Evolutionary conservation across 2,113 vertebrate genomes (phyloP).

Genomic region (Asarcornis scutulata): DNA sequence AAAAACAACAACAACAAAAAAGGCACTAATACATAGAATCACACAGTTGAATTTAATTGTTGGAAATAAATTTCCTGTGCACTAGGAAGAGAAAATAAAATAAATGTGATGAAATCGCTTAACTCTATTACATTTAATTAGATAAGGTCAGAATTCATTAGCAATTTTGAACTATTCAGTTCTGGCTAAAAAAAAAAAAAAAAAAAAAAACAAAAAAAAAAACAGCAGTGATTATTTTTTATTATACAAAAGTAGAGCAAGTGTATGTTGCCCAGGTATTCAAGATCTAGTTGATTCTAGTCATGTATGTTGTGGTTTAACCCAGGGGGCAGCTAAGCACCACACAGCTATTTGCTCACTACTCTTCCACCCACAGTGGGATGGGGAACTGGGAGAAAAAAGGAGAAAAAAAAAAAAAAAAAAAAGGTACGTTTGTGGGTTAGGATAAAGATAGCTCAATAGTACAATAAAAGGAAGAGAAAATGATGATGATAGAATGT

Average conservation of each 20-base stretch:
- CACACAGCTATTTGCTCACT: too few species aligned
- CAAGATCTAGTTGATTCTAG: not conserved
- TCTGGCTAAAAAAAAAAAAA: not conserved
- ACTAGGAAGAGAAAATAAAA: slow-evolving; percentile 9
- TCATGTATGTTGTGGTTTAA: not conserved
- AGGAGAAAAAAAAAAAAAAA: too few species aligned
- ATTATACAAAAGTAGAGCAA: not conserved
- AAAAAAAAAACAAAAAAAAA: not conserved
- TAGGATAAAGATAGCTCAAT: too few species aligned
- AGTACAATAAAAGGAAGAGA: too few species aligned
- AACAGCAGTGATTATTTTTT: not conserved
- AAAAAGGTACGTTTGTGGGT: too few species aligned
- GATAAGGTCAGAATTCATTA: not conserved
- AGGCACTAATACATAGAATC: not conserved
- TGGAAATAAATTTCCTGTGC: slow-evolving; percentile 10
- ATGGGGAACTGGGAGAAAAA: too few species aligned
- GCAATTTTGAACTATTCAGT: not conserved
- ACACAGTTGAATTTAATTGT: not conserved
- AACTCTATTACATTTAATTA: slow-evolving; percentile 24
- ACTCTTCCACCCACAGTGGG: too few species aligned
- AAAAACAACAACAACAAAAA: not conserved
- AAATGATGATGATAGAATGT: too few species aligned
- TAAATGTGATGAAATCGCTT: slow-evolving; percentile 15
- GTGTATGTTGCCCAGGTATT: not conserved
- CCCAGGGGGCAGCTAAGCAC: too few species aligned